Evolutionary conservation across 2,113 vertebrate genomes (phyloP).

Genomic region (Butastur rufipennis): DNA sequence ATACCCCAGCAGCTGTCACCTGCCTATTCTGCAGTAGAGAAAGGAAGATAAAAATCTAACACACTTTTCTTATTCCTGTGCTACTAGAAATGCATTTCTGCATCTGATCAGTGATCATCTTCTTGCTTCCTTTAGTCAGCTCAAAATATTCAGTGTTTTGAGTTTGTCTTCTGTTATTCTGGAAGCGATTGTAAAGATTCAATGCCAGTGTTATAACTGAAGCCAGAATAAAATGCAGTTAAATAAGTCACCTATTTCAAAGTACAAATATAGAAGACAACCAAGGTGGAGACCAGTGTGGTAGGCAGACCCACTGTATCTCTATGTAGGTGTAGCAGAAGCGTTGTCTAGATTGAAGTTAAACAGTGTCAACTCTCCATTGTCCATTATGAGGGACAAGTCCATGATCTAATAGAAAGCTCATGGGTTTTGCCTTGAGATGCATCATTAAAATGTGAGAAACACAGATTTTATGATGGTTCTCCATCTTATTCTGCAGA

Average conservation of each 20-base stretch:
- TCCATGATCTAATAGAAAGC: background rate
- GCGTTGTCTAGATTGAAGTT: background rate
- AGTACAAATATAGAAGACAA: background rate
- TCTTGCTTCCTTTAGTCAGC: background rate
- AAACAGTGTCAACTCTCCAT: background rate
- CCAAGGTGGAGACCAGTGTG: background rate
- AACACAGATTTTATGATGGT: background rate
- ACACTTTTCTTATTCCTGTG: background rate
- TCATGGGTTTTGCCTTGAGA: background rate
- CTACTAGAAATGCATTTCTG: background rate
- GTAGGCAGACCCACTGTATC: background rate
- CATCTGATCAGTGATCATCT: background rate
- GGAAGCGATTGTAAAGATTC: background rate
- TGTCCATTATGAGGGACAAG: background rate
- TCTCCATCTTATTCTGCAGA: background rate
- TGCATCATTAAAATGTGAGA: background rate
- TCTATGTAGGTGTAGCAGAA: background rate
- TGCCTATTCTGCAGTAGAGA: background rate
- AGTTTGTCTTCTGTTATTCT: slow-evolving; percentile 3
- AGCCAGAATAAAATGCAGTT: background rate
- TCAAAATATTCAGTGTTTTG: slow-evolving; percentile 16
- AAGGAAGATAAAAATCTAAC: background rate
- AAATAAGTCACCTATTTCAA: background rate
- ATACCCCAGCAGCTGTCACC: background rate
- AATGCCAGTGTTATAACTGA: background rate